Conservation (phyloP, 2,797 vertebrate species). For the Brachymystax lenok region DNA sequence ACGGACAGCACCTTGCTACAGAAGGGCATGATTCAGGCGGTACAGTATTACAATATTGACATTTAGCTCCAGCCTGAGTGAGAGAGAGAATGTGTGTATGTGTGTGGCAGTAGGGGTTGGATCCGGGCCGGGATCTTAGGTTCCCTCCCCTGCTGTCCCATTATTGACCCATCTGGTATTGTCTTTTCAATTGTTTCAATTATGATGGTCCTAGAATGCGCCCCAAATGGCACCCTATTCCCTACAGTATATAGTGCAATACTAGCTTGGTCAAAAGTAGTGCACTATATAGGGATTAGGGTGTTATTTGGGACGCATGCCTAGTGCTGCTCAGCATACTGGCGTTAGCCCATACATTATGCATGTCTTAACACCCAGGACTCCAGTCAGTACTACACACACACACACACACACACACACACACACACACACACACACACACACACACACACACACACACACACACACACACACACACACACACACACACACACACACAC, state of each 20-base stretch:
- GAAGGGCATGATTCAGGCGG: conserved; percentile 1
- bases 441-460: conserved; percentile 4
- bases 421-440: conserved; percentile 23
- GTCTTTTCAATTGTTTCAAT: conserved; percentile 85
- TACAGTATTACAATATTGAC: conserved; percentile 67
- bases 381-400: conserved; percentile 68
- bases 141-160: conserved; percentile 77
- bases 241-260: background rate
- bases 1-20: conserved; percentile 67
- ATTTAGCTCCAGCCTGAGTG: conserved; percentile 74
- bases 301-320: background rate
- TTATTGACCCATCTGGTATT: conserved; percentile 83
- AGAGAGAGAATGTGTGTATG: background rate
- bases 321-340: background rate
- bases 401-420: conserved; percentile 57
- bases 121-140: background rate
- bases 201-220: conserved; percentile 79
- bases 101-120: background rate
- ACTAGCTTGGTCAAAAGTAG: background rate
- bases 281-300: background rate
- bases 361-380: conserved; percentile 75
- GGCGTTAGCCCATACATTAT: conserved; percentile 80
- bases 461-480: too few species aligned
- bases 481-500: conserved; percentile 64
- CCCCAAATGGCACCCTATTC: background rate